phyloP scores from a whole-genome alignment of 2,888 invertebrate genomes.

The Resseliella maxima region DNA sequence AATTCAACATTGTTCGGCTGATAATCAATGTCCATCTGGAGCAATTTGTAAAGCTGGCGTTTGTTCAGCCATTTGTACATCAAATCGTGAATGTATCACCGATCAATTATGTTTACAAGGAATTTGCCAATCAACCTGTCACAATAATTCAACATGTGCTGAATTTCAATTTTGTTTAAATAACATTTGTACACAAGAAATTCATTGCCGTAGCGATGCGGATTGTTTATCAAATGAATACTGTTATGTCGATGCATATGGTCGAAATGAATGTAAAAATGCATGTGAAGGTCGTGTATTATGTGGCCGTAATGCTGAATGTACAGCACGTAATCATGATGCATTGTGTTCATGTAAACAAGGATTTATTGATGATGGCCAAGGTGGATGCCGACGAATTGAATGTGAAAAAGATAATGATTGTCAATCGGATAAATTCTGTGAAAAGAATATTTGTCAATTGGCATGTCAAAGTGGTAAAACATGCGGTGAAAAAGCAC shows the following conservation, averaged over 20 bases:
- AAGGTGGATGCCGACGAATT: slow-evolving; percentile 82
- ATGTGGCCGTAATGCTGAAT: slow-evolving; percentile 87
- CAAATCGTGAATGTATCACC: slow-evolving; percentile 84
- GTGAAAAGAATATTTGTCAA: slow-evolving; percentile 85
- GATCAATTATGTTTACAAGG: slow-evolving; percentile 88
- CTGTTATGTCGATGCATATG: slow-evolving; percentile 76
- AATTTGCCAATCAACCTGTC: slow-evolving; percentile 87
- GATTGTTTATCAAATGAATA: slow-evolving; percentile 82
- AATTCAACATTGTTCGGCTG: slow-evolving; percentile 83
- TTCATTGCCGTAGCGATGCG: slow-evolving; percentile 77
- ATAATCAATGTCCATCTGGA: slow-evolving; percentile 84
- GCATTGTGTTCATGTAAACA: slow-evolving; percentile 81
- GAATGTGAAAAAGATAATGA: slow-evolving; percentile 79
- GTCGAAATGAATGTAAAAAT: slow-evolving; percentile 80
- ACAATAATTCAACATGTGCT: slow-evolving; percentile 82
- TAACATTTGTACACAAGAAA: slow-evolving; percentile 85
- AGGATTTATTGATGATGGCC: slow-evolving; percentile 85
- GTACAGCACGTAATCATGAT: slow-evolving; percentile 78
- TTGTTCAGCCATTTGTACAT: slow-evolving; percentile 81
- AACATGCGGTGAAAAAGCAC: slow-evolving; percentile 85
- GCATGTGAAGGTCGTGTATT: slow-evolving; percentile 78
- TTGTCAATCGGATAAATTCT: slow-evolving; percentile 85
- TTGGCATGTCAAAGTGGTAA: slow-evolving; percentile 86
- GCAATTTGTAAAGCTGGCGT: slow-evolving; percentile 86
- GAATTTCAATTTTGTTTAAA: slow-evolving; percentile 86